These are phyloP conservation scores for Sisor rabdophorus DNA, from an alignment of 2,113 vertebrate species.

Conservation along the genomic window DNA sequence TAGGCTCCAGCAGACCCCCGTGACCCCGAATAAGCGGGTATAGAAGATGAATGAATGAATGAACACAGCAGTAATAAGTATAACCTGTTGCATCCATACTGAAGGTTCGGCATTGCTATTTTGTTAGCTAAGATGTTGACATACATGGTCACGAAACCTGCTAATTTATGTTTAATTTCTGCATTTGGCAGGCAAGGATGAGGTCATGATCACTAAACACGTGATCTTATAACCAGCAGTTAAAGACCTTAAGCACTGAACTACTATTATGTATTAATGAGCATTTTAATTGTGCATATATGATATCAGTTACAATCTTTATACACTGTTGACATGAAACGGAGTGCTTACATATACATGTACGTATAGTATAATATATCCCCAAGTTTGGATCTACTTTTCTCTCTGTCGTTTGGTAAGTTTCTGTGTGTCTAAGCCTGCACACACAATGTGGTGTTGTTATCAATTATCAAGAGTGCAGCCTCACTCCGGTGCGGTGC, in stretches of 20 bases:
- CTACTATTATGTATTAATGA: background rate
- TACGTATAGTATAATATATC: constrained; percentile 1
- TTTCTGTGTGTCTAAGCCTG: constrained; percentile 24
- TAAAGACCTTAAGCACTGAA: too few relatives aligned
- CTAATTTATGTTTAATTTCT: background rate
- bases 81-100: background rate
- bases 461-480: constrained; percentile 74
- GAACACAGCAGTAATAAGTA: too few relatives aligned
- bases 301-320: background rate
- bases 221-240: too few relatives aligned
- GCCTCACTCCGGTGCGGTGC: constrained; percentile 70
- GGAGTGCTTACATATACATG: background rate
- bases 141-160: background rate
- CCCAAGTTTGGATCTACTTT: constrained; percentile 7
- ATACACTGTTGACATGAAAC: background rate
- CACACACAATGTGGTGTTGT: constrained; percentile 50
- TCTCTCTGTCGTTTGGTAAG: constrained; percentile 16
- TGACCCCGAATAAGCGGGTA: too few relatives aligned
- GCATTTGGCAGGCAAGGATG: too few relatives aligned
- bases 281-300: background rate
- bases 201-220: too few relatives aligned
- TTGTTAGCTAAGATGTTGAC: background rate
- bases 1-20: too few relatives aligned
- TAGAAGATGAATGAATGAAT: too few relatives aligned
- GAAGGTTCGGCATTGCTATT: background rate